Conservation (phyloP, 1,140 invertebrate genomes). For the Bombus superbus region DNA sequence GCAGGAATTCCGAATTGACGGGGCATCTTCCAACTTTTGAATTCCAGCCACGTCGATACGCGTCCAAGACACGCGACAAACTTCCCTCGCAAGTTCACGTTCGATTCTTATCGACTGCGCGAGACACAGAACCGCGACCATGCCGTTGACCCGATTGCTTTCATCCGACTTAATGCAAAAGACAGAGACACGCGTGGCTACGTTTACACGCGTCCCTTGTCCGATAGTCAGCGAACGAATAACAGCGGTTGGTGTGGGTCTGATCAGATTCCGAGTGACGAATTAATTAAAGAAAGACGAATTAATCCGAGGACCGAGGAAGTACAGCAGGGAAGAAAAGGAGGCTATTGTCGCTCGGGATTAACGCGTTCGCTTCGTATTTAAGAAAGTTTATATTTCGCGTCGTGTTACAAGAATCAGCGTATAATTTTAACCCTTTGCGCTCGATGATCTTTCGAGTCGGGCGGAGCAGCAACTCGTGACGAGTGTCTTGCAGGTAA, state of each 20-base stretch:
- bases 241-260: conserved; percentile 41
- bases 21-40: conserved; percentile 1
- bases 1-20: too few relatives aligned
- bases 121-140: not conserved
- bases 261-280: not conserved
- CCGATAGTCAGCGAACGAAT: conserved; percentile 15
- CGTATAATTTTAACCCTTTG: too few relatives aligned
- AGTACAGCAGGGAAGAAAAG: not conserved
- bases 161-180: not conserved
- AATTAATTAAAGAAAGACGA: not conserved
- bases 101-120: conserved; percentile 58
- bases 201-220: not conserved
- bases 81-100: conserved; percentile 44
- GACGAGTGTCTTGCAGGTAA: too few relatives aligned
- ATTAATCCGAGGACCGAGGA: conserved; percentile 44
- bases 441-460: too few relatives aligned
- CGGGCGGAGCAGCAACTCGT: too few relatives aligned
- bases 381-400: too few relatives aligned
- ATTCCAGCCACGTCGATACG: conserved; percentile 34
- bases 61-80: conserved; percentile 32
- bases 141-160: conserved; percentile 53
- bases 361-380: not conserved
- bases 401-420: too few relatives aligned
- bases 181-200: not conserved
- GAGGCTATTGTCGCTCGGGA: not conserved